Percentiles rank a stretch among this genome's conserved stretches.
These are phyloP conservation scores for Serilophus lunatus DNA, from an alignment of 2,113 vertebrate species.

Conservation along the genomic window DNA sequence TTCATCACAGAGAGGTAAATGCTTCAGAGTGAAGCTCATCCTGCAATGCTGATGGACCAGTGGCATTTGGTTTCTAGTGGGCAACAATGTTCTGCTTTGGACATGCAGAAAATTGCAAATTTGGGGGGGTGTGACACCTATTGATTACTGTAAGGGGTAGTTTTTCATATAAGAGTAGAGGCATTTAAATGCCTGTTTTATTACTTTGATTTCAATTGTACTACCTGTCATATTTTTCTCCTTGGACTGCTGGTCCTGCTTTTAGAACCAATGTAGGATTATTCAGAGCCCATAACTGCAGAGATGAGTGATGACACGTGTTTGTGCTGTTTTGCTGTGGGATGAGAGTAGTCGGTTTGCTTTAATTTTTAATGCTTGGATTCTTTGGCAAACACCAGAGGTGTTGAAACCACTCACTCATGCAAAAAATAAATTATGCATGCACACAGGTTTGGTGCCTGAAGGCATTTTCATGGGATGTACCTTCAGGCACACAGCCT, in stretches of 20 bases:
- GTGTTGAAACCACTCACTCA: neutral
- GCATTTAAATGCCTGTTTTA: neutral
- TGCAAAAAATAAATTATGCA: neutral
- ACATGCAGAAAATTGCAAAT: neutral
- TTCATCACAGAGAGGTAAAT: neutral
- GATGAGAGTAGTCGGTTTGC: neutral
- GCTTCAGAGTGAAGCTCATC: neutral
- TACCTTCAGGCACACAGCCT: neutral
- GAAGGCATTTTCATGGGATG: neutral
- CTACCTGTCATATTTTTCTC: neutral
- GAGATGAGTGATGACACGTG: neutral
- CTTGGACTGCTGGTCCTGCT: neutral
- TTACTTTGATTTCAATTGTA: neutral
- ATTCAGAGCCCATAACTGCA: rapidly evolving
- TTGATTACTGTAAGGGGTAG: neutral
- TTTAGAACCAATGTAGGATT: neutral
- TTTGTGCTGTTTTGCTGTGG: neutral
- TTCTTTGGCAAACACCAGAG: neutral
- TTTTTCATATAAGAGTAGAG: neutral
- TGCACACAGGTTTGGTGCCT: neutral
- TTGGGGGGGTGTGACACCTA: neutral
- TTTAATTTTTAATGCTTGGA: neutral
- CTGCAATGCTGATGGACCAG: rapidly evolving
- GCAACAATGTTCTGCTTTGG: neutral
- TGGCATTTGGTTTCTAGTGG: neutral